Base-by-base conservation (phyloP, 2,888 invertebrate genomes). In the Parasteatoda lunata region DNA sequence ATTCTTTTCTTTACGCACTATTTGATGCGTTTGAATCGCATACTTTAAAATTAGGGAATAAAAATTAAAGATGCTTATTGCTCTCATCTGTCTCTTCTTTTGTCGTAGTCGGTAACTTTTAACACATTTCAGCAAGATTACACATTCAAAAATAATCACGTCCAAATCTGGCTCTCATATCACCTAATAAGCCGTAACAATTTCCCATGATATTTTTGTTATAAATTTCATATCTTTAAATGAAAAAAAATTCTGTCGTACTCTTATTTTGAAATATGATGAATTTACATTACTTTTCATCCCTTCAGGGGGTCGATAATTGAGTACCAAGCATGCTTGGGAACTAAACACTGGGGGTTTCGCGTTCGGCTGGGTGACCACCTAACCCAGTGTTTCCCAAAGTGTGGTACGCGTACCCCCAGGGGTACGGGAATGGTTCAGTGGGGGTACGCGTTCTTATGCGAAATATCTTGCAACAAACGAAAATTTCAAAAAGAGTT, bases 161-260 rank as follows among this genome's bases (percentile, higher is more conserved):
- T 30, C 30, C 15, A 15, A 30, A 66, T 0, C 15, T 15, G 2
- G 15, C 66, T 66, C 15, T 15, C 66, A 66, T 66, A 66, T 66
- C 66, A 15, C 66, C 2, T 15, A 66, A 66, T 66, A 66, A 66
- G 66, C 45, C 66, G 66, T 66, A 66, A 15, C 2, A n/a, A 66
- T 0, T n/a, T 66, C 45, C 66, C 66, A 66, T n/a, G n/a, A n/a
- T 66, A 15, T 5, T 66, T 15, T 66, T 66, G 45, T 45, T 66
- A 66, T 66, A 66, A 0, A 66, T 66, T 66, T 66, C 66, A 66
- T 66, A 30, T 66, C 66, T 66, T 66, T 66, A 66, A 66, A 66
- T 15, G 66, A 5, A 30, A 66, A 66, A 66, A 66, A 66, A 66
- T 45, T 8, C 15, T 30, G 30, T 1, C 30, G 30, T 30, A 30